phyloP scores from a whole-genome alignment of 2,797 vertebrate species.

The Coregonus suidteri region DNA sequence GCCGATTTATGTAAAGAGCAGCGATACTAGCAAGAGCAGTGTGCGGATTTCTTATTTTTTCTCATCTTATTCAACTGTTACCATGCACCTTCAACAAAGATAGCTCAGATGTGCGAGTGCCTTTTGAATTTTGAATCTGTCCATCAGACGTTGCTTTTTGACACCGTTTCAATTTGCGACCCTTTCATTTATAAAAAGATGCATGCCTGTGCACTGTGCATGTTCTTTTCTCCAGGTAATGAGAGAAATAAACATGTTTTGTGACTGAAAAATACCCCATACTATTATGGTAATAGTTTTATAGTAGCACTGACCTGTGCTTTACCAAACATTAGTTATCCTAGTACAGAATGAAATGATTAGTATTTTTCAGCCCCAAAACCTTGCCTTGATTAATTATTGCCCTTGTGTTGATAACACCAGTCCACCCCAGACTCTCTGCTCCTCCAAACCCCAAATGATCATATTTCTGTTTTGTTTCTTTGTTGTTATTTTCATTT shows the following conservation, averaged over 20 bases:
- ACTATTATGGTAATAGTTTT: background rate
- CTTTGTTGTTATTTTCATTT: constrained; percentile 26
- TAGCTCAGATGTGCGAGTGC: too few species aligned
- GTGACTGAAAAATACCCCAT: background rate
- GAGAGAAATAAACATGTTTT: background rate
- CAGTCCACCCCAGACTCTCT: background rate
- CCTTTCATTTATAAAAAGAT: background rate
- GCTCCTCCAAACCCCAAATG: constrained; percentile 51
- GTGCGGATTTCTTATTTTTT: too few species aligned
- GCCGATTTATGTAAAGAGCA: too few species aligned
- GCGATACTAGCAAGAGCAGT: too few species aligned
- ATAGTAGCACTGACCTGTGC: background rate
- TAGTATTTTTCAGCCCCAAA: constrained; percentile 55
- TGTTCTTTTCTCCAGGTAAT: background rate
- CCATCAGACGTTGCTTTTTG: background rate
- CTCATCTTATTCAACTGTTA: too few species aligned
- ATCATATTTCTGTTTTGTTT: constrained; percentile 40
- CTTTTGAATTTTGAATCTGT: background rate
- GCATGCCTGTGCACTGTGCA: background rate
- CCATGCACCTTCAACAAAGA: too few species aligned
- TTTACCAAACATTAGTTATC: background rate
- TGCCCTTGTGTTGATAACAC: background rate
- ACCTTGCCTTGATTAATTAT: too few species aligned
- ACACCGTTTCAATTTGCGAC: background rate
- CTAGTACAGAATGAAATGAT: constrained; percentile 2